Conservation (phyloP, 2,113 vertebrate species). For the Albula glossodonta region DNA sequence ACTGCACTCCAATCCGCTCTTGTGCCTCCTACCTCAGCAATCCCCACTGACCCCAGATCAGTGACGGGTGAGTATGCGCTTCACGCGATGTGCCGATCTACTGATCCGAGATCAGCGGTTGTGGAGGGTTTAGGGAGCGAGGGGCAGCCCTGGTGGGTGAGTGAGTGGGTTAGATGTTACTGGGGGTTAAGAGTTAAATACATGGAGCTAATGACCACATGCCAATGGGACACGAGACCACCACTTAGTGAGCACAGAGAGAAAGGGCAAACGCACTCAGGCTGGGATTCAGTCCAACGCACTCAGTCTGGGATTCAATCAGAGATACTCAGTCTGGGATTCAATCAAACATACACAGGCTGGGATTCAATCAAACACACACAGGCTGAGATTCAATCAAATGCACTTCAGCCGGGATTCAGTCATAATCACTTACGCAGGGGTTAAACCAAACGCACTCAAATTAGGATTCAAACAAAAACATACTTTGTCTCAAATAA, state of each 20-base stretch:
- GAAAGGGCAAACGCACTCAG: neutral
- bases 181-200: slow-evolving; percentile 44
- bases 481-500: too few relatives aligned
- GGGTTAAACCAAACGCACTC: too few relatives aligned
- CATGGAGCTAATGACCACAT: slow-evolving; percentile 59
- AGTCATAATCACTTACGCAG: too few relatives aligned
- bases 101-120: neutral
- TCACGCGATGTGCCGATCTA: neutral
- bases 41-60: neutral
- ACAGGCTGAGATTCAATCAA: too few relatives aligned
- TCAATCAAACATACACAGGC: too few relatives aligned
- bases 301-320: too few relatives aligned
- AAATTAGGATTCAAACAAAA: too few relatives aligned
- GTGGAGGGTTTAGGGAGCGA: neutral
- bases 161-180: slow-evolving; percentile 44
- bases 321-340: too few relatives aligned
- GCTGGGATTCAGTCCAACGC: too few relatives aligned
- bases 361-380: too few relatives aligned
- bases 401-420: too few relatives aligned
- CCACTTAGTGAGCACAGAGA: slow-evolving; percentile 61
- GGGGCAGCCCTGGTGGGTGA: slow-evolving; percentile 35
- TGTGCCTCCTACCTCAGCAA: neutral
- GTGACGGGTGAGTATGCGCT: neutral
- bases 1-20: neutral
- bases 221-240: slow-evolving; percentile 61